Evolutionary conservation across 2,113 vertebrate genomes (phyloP).

Genomic region (Cettia cetti): DNA sequence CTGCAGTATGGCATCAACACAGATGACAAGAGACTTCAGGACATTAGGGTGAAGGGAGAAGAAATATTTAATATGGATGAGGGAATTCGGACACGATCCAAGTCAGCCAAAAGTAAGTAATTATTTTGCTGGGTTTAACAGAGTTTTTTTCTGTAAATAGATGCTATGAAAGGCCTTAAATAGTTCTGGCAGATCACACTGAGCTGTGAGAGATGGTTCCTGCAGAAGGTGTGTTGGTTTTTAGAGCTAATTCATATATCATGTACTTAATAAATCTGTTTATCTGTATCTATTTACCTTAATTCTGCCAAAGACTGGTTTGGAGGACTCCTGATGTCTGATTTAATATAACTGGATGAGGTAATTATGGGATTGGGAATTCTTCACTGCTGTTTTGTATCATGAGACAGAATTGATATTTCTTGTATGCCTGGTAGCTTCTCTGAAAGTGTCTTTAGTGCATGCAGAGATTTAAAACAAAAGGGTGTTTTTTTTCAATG

Average conservation of each 20-base stretch:
- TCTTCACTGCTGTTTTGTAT: background rate
- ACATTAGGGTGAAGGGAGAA: constrained; percentile 94
- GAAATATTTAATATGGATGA: constrained; percentile 90
- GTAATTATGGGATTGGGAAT: background rate
- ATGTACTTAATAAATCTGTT: background rate
- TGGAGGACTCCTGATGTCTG: background rate
- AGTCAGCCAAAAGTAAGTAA: constrained; percentile 88
- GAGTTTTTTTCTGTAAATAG: background rate
- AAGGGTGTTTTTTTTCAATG: background rate
- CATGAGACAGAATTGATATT: background rate
- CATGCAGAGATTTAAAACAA: background rate
- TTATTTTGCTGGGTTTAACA: background rate
- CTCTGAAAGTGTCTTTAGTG: background rate
- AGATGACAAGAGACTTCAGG: constrained; percentile 93
- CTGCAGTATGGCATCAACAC: constrained; percentile 93
- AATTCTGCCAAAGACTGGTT: background rate
- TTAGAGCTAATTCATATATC: background rate
- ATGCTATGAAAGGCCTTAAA: background rate
- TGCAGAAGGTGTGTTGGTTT: background rate
- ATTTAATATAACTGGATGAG: background rate
- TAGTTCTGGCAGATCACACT: background rate
- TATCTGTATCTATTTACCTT: background rate
- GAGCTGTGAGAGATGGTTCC: background rate
- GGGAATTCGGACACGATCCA: constrained; percentile 93
- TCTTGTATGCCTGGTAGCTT: background rate